These are phyloP conservation scores for Xiphophorus couchianus DNA, from an alignment of 2,113 vertebrate genomes.

Conservation along the genomic window DNA sequence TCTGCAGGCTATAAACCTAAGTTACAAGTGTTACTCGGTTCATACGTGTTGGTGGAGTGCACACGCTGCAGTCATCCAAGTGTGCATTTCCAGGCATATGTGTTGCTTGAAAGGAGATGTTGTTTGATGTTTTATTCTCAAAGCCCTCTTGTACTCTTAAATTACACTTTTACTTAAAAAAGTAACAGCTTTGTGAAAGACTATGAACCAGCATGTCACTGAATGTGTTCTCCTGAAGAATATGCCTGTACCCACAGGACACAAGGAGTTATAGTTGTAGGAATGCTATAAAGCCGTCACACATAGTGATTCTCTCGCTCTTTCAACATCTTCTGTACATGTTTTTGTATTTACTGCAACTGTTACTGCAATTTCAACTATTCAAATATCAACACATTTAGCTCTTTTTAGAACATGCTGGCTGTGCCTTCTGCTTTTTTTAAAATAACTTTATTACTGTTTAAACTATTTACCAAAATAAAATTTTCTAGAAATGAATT, in stretches of 20 bases:
- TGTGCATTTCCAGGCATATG: constrained; percentile 24
- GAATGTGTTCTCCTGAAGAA: constrained; percentile 13
- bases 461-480: neutral
- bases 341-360: neutral
- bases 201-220: constrained; percentile 17
- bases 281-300: neutral
- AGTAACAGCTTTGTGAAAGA: constrained; percentile 19
- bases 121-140: constrained; percentile 50
- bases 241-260: constrained; percentile 3
- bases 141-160: constrained; percentile 12
- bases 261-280: neutral
- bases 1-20: constrained; percentile 69
- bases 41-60: constrained; percentile 30
- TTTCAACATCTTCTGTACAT: neutral
- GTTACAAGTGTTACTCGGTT: constrained; percentile 72
- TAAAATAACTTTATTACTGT: neutral
- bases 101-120: constrained; percentile 33
- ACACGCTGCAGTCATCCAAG: constrained; percentile 6
- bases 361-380: neutral
- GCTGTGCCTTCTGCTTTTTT: neutral
- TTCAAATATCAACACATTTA: neutral
- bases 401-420: neutral
- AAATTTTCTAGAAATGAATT: neutral
- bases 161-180: constrained; percentile 42
- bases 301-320: neutral